Evolutionary conservation across 2,888 invertebrate species (phyloP), one percentile per base, ranked within the genome.

Genomic region (Drosophila setosimentum): DNA sequence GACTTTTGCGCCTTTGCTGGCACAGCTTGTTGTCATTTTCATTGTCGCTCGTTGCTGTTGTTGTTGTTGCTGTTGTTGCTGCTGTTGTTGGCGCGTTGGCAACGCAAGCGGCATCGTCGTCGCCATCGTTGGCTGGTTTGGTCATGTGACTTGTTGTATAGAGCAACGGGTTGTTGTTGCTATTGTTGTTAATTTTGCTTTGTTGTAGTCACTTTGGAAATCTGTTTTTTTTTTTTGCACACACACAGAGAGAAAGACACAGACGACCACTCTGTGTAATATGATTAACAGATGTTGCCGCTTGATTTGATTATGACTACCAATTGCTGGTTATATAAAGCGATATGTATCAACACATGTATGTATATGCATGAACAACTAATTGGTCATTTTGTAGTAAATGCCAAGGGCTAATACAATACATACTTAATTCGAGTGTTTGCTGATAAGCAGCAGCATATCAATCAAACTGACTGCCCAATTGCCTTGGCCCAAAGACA

Each of bases 61-160:
- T 10, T 55, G 33, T 40, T 21, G 7, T 3, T 42, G 29, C 6
- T 65, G 57, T 18, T 49, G 60, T 32, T 21, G 40, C 24, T 53
- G 53, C 29, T 50, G 50, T 50, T 50, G 50, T 54, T 54, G 57
- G 30, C 42, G 33, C 76, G 76, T 68, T 63, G 59, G 69, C 81
- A 66, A 65, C 75, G 75, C 55, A 61, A 71, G 66, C 63, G 71
- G 71, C 86, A 81, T 69, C 83, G 86, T 73, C 83, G 86, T 72
- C 80, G 80, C 76, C 86, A 77, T 81, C 76, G 88, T 86, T 80
- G 85, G 67, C 80, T 70, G 73, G 74, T 86, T 87, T 89, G 86
- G 87, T 86, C 89, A 89, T 86, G 86, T 86, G 89, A 89, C 89
- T 86, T 87, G 80, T 87, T 89, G 89, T 78, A 84, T 87, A 87